A percentile compares a stretch with the other conserved stretches of the same genome.
These are phyloP conservation scores for Balaeniceps rex DNA, from an alignment of 2,113 vertebrate species.

Conservation along the genomic window DNA sequence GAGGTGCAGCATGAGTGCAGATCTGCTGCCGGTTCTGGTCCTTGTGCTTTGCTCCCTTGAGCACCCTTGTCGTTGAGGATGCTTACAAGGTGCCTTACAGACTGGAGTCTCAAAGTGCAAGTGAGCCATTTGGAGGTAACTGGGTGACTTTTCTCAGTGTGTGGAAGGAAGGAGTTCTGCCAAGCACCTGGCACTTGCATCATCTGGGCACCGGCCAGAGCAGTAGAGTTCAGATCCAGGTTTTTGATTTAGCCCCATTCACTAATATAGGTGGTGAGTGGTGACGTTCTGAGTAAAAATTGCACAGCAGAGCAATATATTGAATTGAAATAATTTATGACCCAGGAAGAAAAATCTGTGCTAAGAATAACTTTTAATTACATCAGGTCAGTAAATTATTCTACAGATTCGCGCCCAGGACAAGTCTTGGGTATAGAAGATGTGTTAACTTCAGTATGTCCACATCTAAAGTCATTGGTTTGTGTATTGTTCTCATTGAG, in stretches of 20 bases:
- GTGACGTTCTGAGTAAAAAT: background rate
- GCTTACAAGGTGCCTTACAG: background rate
- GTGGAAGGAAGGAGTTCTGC: background rate
- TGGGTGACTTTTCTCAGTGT: background rate
- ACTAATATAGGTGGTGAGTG: background rate
- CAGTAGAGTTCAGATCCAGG: background rate
- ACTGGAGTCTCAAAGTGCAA: background rate
- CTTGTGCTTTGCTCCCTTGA: background rate
- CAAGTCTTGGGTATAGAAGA: background rate
- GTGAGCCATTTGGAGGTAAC: background rate
- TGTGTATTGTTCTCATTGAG: background rate
- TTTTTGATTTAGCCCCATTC: background rate
- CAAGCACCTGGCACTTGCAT: background rate
- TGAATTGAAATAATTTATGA: background rate
- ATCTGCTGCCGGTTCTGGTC: background rate
- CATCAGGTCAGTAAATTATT: background rate
- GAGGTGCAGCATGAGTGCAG: background rate
- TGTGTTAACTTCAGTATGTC: background rate
- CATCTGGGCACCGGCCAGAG: background rate
- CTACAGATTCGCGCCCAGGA: background rate
- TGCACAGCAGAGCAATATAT: background rate
- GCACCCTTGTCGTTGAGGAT: background rate
- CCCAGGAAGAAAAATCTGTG: background rate
- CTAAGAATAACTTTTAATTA: slow-evolving; percentile 49
- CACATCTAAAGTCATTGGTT: background rate